Conservation (phyloP, 2,113 vertebrate species). For the Turdus rufiventris region DNA sequence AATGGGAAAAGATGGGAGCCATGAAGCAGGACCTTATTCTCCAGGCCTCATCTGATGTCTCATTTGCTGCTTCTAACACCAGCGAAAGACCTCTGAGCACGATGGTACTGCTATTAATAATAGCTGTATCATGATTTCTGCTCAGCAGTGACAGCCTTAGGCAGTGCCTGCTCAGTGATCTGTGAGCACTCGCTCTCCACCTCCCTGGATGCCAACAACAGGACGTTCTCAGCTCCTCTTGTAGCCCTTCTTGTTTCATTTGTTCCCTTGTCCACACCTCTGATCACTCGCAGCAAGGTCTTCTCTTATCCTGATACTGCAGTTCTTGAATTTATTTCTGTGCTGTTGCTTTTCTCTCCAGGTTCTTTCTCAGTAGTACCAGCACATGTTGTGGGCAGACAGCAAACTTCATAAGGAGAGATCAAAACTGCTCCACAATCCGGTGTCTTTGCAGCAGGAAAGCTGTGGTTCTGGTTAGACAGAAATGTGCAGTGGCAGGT, state of each 20-base stretch:
- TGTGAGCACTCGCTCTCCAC: neutral
- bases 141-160: constrained; percentile 49
- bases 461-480: neutral
- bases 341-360: neutral
- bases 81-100: neutral
- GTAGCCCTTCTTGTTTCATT: constrained; percentile 13
- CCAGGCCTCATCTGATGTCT: neutral
- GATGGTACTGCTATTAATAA: constrained; percentile 33
- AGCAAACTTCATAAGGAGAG: neutral
- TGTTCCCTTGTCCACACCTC: neutral
- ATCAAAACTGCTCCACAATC: neutral
- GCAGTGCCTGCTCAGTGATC: constrained; percentile 31
- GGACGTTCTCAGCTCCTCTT: neutral
- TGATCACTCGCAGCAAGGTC: neutral
- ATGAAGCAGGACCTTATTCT: neutral
- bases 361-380: neutral
- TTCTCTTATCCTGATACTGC: neutral
- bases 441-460: neutral
- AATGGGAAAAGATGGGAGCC: neutral
- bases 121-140: constrained; percentile 13
- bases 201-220: constrained; percentile 8
- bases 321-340: constrained; percentile 5
- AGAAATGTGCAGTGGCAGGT: neutral
- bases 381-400: neutral
- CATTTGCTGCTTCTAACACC: constrained; percentile 9